Conservation (phyloP, 2,797 vertebrate species). For the Notoglanidium macrostoma region DNA sequence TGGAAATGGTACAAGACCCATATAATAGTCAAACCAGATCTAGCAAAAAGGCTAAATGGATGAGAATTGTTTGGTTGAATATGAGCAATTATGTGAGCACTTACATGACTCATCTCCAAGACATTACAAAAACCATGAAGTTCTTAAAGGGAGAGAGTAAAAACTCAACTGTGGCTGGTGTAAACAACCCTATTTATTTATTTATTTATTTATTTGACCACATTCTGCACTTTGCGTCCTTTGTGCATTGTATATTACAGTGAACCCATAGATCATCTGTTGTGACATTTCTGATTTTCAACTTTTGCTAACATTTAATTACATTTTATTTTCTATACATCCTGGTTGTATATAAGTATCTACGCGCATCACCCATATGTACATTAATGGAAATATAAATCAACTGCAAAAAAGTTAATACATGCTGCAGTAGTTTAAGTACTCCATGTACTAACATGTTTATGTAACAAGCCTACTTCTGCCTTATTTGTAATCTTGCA, state of each 20-base stretch:
- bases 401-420: not conserved
- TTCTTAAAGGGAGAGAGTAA: not conserved
- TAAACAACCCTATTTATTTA: not conserved
- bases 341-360: not conserved
- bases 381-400: not conserved
- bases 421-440: not conserved
- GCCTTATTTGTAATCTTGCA: constrained; percentile 8
- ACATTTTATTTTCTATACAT: not conserved
- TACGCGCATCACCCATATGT: no score
- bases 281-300: not conserved
- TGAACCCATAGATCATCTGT: not conserved
- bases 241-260: not conserved
- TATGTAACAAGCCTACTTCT: constrained; percentile 14
- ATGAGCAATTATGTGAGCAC: not conserved
- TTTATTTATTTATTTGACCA: no score
- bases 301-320: not conserved
- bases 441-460: not conserved
- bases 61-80: not conserved
- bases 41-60: not conserved
- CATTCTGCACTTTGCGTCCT: not conserved
- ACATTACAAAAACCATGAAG: not conserved
- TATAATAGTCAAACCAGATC: not conserved
- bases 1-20: not conserved
- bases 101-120: not conserved
- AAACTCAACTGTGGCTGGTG: not conserved